These are phyloP conservation scores for Pygoscelis adeliae DNA, from an alignment of 2,113 vertebrate species.

Conservation along the genomic window DNA sequence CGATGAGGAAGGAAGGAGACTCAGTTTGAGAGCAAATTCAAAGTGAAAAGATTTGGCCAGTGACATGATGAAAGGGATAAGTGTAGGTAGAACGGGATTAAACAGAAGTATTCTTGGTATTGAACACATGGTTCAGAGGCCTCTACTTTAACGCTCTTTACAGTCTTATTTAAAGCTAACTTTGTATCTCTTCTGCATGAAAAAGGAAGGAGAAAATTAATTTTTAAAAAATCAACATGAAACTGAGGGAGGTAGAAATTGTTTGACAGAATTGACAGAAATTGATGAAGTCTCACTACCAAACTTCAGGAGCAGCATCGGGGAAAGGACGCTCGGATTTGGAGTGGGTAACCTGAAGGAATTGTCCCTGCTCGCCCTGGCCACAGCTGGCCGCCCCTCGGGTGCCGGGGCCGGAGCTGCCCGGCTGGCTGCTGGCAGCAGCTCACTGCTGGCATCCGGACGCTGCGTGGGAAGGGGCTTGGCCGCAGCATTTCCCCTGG, in stretches of 20 bases:
- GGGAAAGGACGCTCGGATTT: fast-evolving
- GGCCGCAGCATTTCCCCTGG: neutral
- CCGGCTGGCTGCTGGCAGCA: neutral
- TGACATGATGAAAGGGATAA: neutral
- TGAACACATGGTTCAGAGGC: neutral
- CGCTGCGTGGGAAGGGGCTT: fast-evolving
- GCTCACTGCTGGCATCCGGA: neutral
- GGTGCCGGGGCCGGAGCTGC: neutral
- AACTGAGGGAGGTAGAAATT: neutral
- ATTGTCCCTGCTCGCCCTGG: fast-evolving
- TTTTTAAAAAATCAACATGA: neutral
- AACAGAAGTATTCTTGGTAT: neutral
- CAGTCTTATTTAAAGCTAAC: neutral
- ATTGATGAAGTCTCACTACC: neutral
- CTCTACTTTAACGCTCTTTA: neutral
- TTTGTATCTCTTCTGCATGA: neutral
- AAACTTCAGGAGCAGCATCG: neutral
- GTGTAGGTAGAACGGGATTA: conserved; percentile 3
- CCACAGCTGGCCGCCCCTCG: fast-evolving
- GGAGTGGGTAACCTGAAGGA: fast-evolving
- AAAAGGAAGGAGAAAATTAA: neutral
- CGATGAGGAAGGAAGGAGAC: neutral
- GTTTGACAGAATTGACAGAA: neutral
- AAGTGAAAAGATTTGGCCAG: conserved; percentile 16
- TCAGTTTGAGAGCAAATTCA: neutral